Conservation (phyloP, 2,888 invertebrate species). For the Anagyrus pseudococci region DNA sequence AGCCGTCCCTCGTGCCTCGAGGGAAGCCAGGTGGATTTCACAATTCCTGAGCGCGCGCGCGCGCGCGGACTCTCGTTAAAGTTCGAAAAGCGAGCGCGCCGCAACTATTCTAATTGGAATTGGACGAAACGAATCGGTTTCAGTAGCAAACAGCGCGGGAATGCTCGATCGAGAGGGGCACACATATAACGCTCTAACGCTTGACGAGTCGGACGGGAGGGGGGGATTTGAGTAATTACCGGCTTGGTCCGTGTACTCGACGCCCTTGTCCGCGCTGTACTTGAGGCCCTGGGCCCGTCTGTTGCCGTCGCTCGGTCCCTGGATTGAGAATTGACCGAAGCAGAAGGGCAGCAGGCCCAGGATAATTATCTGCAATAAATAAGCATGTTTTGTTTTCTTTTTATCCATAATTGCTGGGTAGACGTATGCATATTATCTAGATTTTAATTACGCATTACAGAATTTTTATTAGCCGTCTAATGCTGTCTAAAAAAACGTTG, state of each 20-base stretch:
- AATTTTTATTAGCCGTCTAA: too few species aligned
- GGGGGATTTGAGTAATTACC: slow-evolving; percentile 44
- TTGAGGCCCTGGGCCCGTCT: slow-evolving; percentile 56
- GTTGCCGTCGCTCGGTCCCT: slow-evolving; percentile 58
- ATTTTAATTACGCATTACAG: too few species aligned
- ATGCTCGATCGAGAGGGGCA: too few species aligned
- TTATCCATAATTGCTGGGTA: too few species aligned
- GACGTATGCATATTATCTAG: too few species aligned
- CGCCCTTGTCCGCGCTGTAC: slow-evolving; percentile 55
- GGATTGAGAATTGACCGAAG: slow-evolving; percentile 56
- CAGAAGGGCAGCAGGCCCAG: slow-evolving; percentile 51
- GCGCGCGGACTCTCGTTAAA: too few species aligned
- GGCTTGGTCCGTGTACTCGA: slow-evolving; percentile 55
- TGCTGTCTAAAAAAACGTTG: too few species aligned
- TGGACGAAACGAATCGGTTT: neutral
- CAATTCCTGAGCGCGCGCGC: too few species aligned
- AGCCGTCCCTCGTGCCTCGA: too few species aligned
- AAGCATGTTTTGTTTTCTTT: too few species aligned
- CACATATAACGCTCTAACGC: slow-evolving; percentile 13
- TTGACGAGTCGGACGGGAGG: neutral
- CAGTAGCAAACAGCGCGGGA: too few species aligned
- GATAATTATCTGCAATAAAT: slow-evolving; percentile 46
- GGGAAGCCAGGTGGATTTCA: too few species aligned
- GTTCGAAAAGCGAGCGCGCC: neutral
- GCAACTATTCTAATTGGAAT: slow-evolving; percentile 26